A percentile compares a stretch with the other conserved stretches of the same genome.
phyloP scores from a whole-genome alignment of 2,888 invertebrate species.

The Mycogona germanica region DNA sequence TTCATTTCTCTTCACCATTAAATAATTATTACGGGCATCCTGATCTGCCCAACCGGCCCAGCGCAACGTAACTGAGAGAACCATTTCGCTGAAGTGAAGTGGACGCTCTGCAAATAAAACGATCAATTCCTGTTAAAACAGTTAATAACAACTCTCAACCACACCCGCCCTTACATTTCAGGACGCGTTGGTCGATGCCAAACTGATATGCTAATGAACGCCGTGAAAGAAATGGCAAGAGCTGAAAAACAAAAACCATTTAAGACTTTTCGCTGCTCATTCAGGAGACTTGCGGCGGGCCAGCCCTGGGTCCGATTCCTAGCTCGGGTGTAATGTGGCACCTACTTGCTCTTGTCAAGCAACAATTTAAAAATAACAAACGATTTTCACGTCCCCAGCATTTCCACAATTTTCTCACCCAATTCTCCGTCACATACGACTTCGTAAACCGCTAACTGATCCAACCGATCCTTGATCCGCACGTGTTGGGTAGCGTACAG shows the following conservation, averaged over 20 bases:
- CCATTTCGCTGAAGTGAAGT: slow-evolving; percentile 60
- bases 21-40: slow-evolving; percentile 70
- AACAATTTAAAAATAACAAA: too few relatives aligned
- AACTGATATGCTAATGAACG: not conserved
- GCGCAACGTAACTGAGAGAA: slow-evolving; percentile 45
- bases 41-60: slow-evolving; percentile 83
- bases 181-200: too few relatives aligned
- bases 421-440: slow-evolving; percentile 56
- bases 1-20: slow-evolving; percentile 44
- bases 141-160: too few relatives aligned
- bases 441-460: slow-evolving; percentile 65
- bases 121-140: too few relatives aligned
- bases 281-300: too few relatives aligned
- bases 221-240: not conserved
- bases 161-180: too few relatives aligned
- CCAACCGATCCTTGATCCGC: slow-evolving; percentile 28
- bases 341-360: too few relatives aligned
- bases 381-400: not conserved
- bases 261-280: not conserved
- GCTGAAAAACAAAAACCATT: too few relatives aligned
- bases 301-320: too few relatives aligned
- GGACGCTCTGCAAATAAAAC: slow-evolving; percentile 53
- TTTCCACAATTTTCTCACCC: slow-evolving; percentile 22
- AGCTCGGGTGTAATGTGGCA: too few relatives aligned
- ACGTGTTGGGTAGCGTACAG: slow-evolving; percentile 33